These are phyloP conservation scores for Chalcis sispes DNA, from an alignment of 2,888 invertebrate genomes.

Conservation along the genomic window DNA sequence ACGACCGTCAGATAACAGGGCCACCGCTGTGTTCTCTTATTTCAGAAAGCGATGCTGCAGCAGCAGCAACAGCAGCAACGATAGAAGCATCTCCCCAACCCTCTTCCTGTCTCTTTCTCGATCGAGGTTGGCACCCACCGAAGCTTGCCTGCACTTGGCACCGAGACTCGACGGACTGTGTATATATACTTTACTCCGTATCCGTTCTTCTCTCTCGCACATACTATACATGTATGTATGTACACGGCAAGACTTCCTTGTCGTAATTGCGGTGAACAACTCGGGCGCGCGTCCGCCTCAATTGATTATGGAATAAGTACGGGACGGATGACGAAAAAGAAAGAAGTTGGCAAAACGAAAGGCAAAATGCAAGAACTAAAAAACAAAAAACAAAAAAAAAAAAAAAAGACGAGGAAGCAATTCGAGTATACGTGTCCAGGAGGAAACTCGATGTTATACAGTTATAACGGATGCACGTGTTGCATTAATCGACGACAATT, in stretches of 20 bases:
- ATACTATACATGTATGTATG: not conserved
- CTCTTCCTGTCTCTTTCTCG: not conserved
- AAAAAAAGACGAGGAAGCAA: not conserved
- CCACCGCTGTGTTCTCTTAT: slow-evolving; percentile 3
- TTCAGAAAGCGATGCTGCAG: slow-evolving; percentile 18
- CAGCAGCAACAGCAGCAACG: slow-evolving; percentile 6
- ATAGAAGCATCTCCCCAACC: not conserved
- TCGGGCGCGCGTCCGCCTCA: not conserved
- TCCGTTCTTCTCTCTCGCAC: not conserved
- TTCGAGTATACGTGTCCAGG: not conserved
- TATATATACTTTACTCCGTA: too few relatives aligned
- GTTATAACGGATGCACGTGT: slow-evolving; percentile 14
- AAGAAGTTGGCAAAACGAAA: too few relatives aligned
- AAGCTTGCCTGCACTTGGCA: slow-evolving; percentile 46
- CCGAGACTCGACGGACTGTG: slow-evolving; percentile 26
- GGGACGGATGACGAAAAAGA: not conserved
- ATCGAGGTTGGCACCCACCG: slow-evolving; percentile 27
- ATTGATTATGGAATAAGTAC: slow-evolving; percentile 32
- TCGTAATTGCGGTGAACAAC: slow-evolving; percentile 34
- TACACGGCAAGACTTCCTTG: not conserved
- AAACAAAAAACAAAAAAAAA: not conserved
- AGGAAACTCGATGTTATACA: not conserved
- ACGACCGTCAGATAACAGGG: not conserved
- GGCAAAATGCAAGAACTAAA: too few relatives aligned
- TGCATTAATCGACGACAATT: slow-evolving; percentile 42